Percentiles rank a stretch among this genome's conserved stretches.
phyloP scores from a whole-genome alignment of 2,797 vertebrate species.

The Bradypodion ventrale region DNA sequence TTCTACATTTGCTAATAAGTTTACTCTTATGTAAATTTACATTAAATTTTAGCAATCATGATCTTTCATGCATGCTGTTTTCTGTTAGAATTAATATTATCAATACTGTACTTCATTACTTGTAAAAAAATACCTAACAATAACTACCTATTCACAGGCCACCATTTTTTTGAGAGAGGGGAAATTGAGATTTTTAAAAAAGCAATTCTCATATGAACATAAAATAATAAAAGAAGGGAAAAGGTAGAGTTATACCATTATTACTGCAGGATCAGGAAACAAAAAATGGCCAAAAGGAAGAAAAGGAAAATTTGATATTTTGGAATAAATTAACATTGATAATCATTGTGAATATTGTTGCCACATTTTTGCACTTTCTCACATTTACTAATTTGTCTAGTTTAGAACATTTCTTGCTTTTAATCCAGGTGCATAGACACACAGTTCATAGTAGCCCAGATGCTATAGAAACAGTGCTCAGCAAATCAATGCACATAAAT shows the following conservation, averaged over 20 bases:
- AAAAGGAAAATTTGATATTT: background rate
- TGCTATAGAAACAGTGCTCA: background rate
- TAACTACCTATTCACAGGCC: background rate
- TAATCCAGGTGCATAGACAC: background rate
- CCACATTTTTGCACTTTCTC: background rate
- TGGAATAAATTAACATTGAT: background rate
- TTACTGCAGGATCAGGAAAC: background rate
- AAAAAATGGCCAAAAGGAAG: background rate
- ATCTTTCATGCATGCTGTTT: background rate
- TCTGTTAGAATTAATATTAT: no score
- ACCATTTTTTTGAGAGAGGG: background rate
- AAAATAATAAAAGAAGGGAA: background rate
- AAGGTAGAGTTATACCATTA: background rate
- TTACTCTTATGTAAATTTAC: no score
- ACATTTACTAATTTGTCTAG: background rate
- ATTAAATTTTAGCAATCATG: background rate
- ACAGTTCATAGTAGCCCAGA: background rate
- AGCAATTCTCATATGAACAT: background rate
- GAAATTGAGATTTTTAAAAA: background rate
- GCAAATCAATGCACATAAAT: background rate
- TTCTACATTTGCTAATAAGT: no score
- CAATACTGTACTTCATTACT: no score
- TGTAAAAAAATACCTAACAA: background rate
- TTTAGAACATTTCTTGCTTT: background rate
- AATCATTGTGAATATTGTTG: background rate